phyloP scores from a whole-genome alignment of 2,113 vertebrate species.

The Paracanthobrama guichenoti region DNA sequence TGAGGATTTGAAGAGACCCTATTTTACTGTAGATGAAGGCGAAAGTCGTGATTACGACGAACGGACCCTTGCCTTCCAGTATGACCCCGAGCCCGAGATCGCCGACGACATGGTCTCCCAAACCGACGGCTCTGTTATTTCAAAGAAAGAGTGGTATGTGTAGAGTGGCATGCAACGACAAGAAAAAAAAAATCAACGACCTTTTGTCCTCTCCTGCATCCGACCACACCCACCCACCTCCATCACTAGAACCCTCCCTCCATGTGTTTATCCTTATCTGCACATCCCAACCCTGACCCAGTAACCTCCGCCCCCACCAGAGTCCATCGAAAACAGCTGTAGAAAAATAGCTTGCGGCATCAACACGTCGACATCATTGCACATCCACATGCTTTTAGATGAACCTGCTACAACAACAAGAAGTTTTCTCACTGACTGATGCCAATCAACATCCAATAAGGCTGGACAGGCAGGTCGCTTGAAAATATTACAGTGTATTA shows the following conservation, averaged over 20 bases:
- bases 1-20: slow-evolving; percentile 94
- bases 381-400: slow-evolving; percentile 60
- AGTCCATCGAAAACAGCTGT: slow-evolving; percentile 64
- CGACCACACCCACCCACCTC: slow-evolving; percentile 54
- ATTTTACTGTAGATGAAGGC: slow-evolving; percentile 95
- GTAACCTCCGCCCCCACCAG: slow-evolving; percentile 46
- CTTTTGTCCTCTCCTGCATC: slow-evolving; percentile 62
- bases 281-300: slow-evolving; percentile 48
- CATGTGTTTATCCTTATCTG: slow-evolving; percentile 52
- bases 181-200: slow-evolving; percentile 51
- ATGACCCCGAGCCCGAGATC: slow-evolving; percentile 91
- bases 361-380: slow-evolving; percentile 59
- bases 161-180: slow-evolving; percentile 73
- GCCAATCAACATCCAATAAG: slow-evolving; percentile 57
- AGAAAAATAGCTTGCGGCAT: slow-evolving; percentile 65
- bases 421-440: slow-evolving; percentile 59
- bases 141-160: slow-evolving; percentile 99
- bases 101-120: slow-evolving; percentile 97
- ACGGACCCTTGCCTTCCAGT: slow-evolving; percentile 95
- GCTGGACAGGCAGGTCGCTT: slow-evolving; percentile 63
- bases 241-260: slow-evolving; percentile 50
- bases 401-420: slow-evolving; percentile 62
- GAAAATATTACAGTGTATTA: slow-evolving; percentile 70
- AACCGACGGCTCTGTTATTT: slow-evolving; percentile 98
- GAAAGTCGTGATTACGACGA: slow-evolving; percentile 88